phyloP scores from a whole-genome alignment of 2,888 invertebrate species.

The Ennomos erosarius region DNA sequence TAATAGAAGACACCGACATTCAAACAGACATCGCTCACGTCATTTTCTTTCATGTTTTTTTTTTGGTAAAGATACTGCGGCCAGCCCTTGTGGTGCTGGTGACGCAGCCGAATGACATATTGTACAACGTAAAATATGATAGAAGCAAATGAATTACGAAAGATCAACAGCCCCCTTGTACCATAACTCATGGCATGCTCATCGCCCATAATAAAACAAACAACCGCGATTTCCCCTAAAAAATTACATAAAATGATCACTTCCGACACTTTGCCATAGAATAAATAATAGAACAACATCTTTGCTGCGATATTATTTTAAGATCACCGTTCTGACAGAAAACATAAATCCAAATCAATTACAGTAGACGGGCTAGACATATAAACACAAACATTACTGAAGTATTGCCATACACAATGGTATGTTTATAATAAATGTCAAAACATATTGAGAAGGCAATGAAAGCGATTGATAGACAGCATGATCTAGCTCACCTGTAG shows the following conservation, averaged over 20 bases:
- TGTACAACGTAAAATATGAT: conserved; percentile 10
- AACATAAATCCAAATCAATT: conserved; percentile 23
- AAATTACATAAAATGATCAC: conserved; percentile 17
- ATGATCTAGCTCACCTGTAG: neutral
- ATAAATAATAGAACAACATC: too few relatives aligned
- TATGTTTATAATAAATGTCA: conserved; percentile 23
- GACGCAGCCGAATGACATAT: neutral
- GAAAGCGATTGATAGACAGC: neutral
- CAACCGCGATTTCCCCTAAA: conserved; percentile 9
- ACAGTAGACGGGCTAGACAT: conserved; percentile 13
- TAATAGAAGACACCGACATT: too few relatives aligned
- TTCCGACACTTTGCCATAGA: conserved; percentile 10
- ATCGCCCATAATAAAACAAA: neutral
- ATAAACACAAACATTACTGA: conserved; percentile 20
- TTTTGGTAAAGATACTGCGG: too few relatives aligned
- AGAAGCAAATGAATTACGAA: conserved; percentile 18
- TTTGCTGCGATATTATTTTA: neutral
- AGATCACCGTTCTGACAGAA: conserved; percentile 14
- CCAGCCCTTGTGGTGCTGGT: too few relatives aligned
- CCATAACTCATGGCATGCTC: conserved; percentile 4
- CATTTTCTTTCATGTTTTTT: too few relatives aligned
- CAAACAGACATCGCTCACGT: too few relatives aligned
- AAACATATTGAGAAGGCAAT: conserved; percentile 13
- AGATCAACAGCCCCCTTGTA: conserved; percentile 8
- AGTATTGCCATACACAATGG: conserved; percentile 3